Percentiles rank a stretch among this genome's conserved stretches.
Evolutionary conservation across 1,140 invertebrate species (phyloP).

Genomic region (Pissodes strobi): DNA sequence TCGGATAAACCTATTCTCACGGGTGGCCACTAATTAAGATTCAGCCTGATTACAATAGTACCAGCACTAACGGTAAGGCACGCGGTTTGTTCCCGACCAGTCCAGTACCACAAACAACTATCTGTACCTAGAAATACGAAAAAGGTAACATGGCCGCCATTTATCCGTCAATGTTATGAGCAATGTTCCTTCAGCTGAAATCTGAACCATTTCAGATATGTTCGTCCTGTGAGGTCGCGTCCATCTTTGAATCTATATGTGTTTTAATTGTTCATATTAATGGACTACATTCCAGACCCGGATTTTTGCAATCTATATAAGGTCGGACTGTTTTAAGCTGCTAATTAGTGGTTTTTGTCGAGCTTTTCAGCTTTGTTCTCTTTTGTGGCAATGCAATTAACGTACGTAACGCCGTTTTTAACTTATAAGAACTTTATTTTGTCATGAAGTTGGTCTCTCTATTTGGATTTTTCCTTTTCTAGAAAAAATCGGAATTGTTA

Average conservation of each 20-base stretch:
- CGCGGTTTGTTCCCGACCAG: slow-evolving; percentile 37
- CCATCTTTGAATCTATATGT: slow-evolving; percentile 47
- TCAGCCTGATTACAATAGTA: slow-evolving; percentile 54
- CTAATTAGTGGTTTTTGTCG: slow-evolving; percentile 42
- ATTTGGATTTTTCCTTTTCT: slow-evolving; percentile 19
- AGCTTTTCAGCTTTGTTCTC: slow-evolving; percentile 20
- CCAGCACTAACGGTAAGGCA: slow-evolving; percentile 50
- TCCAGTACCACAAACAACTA: slow-evolving; percentile 46
- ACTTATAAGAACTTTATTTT: slow-evolving; percentile 42
- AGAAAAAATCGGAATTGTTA: slow-evolving; percentile 10
- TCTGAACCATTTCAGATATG: slow-evolving; percentile 53
- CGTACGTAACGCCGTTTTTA: slow-evolving; percentile 17
- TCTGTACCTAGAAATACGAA: slow-evolving; percentile 53
- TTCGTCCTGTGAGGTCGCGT: slow-evolving; percentile 46
- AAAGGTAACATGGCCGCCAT: slow-evolving; percentile 50
- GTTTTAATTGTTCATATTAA: slow-evolving; percentile 49
- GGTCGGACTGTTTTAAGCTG: slow-evolving; percentile 23
- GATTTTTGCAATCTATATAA: slow-evolving; percentile 44
- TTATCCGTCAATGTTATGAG: slow-evolving; percentile 51
- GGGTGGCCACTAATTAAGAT: slow-evolving; percentile 55
- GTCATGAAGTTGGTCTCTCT: slow-evolving; percentile 19
- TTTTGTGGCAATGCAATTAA: slow-evolving; percentile 26
- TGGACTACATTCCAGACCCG: slow-evolving; percentile 40
- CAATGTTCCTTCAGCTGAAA: slow-evolving; percentile 48
- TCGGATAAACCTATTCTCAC: slow-evolving; percentile 49